phyloP scores from a whole-genome alignment of 2,888 invertebrate genomes.

The Amblyjoppa fuscipennis region DNA sequence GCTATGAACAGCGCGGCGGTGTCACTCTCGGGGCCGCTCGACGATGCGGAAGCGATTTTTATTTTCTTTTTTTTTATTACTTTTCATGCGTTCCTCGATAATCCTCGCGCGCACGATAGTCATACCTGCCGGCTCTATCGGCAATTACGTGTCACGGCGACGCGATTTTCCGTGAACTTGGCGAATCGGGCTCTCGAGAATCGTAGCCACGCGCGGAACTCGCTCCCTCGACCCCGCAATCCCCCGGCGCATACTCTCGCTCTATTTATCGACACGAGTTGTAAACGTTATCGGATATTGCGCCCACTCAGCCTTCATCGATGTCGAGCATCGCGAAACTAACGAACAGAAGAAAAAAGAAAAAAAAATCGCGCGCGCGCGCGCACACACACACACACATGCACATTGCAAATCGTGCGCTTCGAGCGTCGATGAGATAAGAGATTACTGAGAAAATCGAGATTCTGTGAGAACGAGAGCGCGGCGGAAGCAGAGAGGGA shows the following conservation, averaged over 20 bases:
- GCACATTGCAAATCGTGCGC: constrained; percentile 12
- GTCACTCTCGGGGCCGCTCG: neutral
- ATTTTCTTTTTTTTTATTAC: constrained; percentile 13
- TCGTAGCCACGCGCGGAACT: neutral
- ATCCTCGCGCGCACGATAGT: neutral
- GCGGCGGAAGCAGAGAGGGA: neutral
- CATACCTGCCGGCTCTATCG: constrained; percentile 15
- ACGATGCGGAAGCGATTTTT: constrained; percentile 24
- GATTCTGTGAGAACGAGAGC: constrained; percentile 12
- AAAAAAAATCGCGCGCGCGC: neutral
- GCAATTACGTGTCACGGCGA: neutral
- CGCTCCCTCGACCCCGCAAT: neutral
- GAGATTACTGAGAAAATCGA: constrained; percentile 22
- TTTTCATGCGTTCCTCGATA: neutral
- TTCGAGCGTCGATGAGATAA: constrained; percentile 29
- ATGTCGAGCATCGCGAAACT: constrained; percentile 18
- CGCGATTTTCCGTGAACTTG: constrained; percentile 4
- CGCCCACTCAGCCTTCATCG: constrained; percentile 39
- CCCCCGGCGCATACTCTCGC: constrained; percentile 1
- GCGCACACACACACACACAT: neutral
- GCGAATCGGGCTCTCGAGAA: neutral
- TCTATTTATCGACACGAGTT: constrained; percentile 42
- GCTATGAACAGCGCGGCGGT: neutral
- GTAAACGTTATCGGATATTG: constrained; percentile 53
- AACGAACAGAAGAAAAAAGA: neutral